These are phyloP conservation scores for Spizaetus ornatus DNA, from an alignment of 2,113 vertebrate species.

Conservation along the genomic window DNA sequence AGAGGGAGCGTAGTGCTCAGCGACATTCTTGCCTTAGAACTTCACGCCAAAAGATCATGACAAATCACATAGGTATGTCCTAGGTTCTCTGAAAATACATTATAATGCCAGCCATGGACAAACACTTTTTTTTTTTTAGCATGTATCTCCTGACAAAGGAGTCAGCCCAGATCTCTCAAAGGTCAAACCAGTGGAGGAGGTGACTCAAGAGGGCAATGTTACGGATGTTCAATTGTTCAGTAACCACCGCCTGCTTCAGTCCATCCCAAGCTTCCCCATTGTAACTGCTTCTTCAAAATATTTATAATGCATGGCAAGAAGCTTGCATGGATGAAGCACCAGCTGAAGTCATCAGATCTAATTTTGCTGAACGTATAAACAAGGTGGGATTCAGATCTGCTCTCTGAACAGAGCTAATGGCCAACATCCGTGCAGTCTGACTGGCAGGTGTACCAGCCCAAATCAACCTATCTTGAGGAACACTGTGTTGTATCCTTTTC, in stretches of 20 bases:
- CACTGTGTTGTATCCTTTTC: background rate
- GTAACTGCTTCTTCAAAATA: background rate
- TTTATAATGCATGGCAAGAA: background rate
- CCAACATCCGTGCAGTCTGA: background rate
- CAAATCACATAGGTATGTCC: background rate
- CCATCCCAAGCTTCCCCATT: background rate
- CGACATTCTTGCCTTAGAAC: background rate
- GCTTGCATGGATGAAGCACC: background rate
- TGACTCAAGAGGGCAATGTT: background rate
- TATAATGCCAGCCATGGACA: background rate
- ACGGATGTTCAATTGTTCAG: background rate
- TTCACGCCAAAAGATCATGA: background rate
- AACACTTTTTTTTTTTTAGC: background rate
- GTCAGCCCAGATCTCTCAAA: background rate
- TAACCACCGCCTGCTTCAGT: background rate
- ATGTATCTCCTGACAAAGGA: background rate
- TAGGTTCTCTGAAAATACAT: background rate
- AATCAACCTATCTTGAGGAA: background rate
- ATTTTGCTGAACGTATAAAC: background rate
- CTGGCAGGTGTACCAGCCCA: background rate
- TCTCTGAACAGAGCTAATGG: background rate
- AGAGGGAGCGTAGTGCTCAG: background rate
- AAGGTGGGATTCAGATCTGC: background rate
- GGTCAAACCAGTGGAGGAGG: background rate
- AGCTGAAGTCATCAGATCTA: background rate